phyloP scores from a whole-genome alignment of 2,797 vertebrate species.

The Mus spretus region DNA sequence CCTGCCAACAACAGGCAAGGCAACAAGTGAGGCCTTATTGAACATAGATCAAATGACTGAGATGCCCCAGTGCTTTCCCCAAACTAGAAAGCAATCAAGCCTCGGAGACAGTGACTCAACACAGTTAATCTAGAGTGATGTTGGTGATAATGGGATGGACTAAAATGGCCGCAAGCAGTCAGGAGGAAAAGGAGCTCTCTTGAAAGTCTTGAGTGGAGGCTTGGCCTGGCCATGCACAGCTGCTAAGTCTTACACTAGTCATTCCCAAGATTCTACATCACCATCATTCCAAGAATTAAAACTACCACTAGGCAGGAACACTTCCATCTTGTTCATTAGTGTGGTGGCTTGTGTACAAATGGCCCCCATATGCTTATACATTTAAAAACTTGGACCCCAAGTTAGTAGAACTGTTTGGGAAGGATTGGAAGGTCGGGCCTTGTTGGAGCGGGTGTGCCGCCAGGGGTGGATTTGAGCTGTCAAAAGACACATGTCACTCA shows the following conservation, averaged over 20 bases:
- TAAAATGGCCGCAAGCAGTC: neutral
- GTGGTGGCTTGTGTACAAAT: neutral
- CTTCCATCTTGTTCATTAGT: neutral
- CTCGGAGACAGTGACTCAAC: neutral
- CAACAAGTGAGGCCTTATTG: neutral
- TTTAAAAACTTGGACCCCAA: neutral
- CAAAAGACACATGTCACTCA: neutral
- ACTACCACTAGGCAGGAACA: accelerated
- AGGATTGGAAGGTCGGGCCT: neutral
- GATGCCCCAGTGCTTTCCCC: neutral
- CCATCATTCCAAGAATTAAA: too few species aligned
- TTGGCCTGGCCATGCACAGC: neutral
- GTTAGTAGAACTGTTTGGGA: neutral
- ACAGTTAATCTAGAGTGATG: neutral
- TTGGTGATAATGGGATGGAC: too few species aligned
- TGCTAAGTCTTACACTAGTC: neutral
- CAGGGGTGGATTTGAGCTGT: neutral
- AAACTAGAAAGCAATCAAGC: neutral
- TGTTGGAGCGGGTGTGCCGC: neutral
- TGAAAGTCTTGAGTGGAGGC: neutral
- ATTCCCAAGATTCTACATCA: too few species aligned
- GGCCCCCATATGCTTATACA: neutral
- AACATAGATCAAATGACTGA: neutral
- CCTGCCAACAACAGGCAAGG: neutral
- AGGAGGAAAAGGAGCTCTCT: neutral